Evolutionary conservation across 2,797 vertebrate species (phyloP).

Genomic region (Chromis chromis): DNA sequence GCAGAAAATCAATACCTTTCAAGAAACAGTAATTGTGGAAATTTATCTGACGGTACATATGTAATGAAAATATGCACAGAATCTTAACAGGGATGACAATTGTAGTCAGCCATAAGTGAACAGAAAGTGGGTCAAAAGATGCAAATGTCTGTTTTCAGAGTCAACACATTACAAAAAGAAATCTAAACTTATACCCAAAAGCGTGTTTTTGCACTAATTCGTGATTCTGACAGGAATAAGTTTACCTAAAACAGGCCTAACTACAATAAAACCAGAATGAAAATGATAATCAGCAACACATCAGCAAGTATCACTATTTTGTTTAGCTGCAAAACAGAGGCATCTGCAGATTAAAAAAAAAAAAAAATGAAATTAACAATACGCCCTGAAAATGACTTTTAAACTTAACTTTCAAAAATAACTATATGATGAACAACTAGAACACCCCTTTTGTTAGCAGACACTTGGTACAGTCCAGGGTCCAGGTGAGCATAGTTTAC

Average conservation of each 20-base stretch:
- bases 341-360: too few species aligned
- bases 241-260: background rate
- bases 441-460: too few species aligned
- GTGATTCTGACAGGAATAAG: background rate
- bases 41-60: background rate
- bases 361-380: too few species aligned
- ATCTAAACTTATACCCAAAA: too few species aligned
- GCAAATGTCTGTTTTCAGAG: too few species aligned
- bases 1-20: slow-evolving; percentile 15
- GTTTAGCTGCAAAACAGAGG: too few species aligned
- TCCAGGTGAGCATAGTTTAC: too few species aligned
- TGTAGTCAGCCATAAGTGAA: too few species aligned
- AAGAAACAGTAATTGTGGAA: background rate
- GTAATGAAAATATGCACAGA: background rate
- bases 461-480: too few species aligned
- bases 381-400: background rate
- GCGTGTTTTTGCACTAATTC: background rate
- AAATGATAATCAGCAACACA: background rate
- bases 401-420: background rate
- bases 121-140: background rate
- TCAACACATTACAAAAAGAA: too few species aligned
- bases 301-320: too few species aligned
- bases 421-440: too few species aligned
- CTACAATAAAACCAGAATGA: background rate
- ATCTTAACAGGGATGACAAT: background rate